These are phyloP conservation scores for Oxycera nigricornis DNA, from an alignment of 2,888 invertebrate genomes.

Conservation along the genomic window DNA sequence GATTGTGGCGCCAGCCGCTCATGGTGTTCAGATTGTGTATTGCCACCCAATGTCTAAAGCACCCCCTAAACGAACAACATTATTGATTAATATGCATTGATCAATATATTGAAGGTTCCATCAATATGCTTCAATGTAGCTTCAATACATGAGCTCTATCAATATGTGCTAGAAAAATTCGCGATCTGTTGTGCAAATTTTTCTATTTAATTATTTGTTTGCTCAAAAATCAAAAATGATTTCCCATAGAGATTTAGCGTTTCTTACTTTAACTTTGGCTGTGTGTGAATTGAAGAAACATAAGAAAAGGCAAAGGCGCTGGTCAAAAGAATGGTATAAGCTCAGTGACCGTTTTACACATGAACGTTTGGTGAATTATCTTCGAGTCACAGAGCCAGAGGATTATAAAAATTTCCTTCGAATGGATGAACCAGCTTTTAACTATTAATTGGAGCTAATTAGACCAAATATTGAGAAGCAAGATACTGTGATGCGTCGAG, in stretches of 20 bases:
- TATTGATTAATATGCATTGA: no score
- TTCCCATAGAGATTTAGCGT: not conserved
- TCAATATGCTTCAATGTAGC: no score
- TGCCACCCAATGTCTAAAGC: no score
- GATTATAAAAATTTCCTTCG: slow-evolving; percentile 21
- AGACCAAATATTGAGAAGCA: slow-evolving; percentile 25
- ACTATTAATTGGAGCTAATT: not conserved
- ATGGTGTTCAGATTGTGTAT: no score
- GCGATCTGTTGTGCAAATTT: no score
- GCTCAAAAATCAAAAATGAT: not conserved
- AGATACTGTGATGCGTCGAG: slow-evolving; percentile 28
- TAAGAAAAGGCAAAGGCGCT: not conserved
- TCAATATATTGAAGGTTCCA: no score
- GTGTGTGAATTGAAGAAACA: not conserved
- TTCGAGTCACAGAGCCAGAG: not conserved
- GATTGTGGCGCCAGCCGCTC: no score
- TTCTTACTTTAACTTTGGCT: not conserved
- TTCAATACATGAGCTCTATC: no score
- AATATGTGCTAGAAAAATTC: no score
- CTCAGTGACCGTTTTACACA: not conserved
- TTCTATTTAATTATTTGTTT: not conserved
- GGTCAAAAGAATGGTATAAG: not conserved
- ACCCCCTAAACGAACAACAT: no score
- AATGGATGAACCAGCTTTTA: not conserved
- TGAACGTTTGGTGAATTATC: not conserved